Conservation (phyloP, 2,888 invertebrate genomes). For the Lottia scabra region DNA sequence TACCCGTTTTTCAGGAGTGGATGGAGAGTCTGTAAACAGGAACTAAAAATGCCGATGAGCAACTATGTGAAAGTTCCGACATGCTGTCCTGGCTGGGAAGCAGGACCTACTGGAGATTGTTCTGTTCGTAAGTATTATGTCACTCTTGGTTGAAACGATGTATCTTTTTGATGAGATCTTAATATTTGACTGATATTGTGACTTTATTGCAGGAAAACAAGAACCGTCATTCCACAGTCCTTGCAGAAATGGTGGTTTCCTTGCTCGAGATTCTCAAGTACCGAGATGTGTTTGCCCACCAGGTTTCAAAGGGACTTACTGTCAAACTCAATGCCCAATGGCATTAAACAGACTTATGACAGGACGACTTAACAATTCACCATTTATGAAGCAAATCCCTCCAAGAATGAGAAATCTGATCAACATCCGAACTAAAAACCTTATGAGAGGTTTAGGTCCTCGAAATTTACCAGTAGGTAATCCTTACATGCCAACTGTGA, state of each 20-base stretch:
- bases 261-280: neutral
- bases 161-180: neutral
- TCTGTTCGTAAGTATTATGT: conserved; percentile 5
- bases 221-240: neutral
- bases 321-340: neutral
- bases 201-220: neutral
- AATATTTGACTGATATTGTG: neutral
- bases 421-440: neutral
- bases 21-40: conserved; percentile 10
- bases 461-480: neutral
- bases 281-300: conserved; percentile 13
- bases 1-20: conserved; percentile 2
- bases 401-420: neutral
- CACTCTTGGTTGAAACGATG: neutral
- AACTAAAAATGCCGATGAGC: neutral
- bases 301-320: conserved; percentile 10
- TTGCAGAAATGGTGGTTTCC: conserved; percentile 16
- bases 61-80: conserved; percentile 13
- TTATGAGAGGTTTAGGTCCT: neutral
- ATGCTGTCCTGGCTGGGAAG: conserved; percentile 18
- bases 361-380: neutral
- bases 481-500: neutral
- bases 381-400: neutral
- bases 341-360: too few species aligned
- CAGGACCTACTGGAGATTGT: conserved; percentile 13